Conservation (phyloP, 35 echinoderm and acorn worm genomes). For the Ophiothrix spiculata region DNA sequence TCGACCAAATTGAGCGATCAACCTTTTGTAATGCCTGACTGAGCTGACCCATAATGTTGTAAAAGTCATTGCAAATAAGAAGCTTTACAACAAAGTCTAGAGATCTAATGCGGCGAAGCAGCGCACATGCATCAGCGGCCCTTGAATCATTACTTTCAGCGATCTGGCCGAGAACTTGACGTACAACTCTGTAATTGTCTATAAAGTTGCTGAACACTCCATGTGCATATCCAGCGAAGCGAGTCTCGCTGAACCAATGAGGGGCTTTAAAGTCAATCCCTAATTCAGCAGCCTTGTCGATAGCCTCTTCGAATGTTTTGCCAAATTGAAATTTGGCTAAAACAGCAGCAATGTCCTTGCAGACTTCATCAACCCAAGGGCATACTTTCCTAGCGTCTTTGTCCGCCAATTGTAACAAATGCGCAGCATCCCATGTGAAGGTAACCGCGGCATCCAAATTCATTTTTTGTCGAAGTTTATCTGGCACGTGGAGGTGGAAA, state of each 20-base stretch:
- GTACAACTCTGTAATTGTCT: background rate
- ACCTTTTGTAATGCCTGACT: background rate
- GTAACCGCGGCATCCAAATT: background rate
- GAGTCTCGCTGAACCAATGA: background rate
- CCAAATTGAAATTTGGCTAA: background rate
- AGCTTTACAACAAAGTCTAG: background rate
- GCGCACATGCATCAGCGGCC: background rate
- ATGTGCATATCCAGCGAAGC: background rate
- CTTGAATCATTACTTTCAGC: no score
- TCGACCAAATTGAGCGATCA: background rate
- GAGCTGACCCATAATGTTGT: background rate
- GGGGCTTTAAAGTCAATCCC: slow-evolving; percentile 18
- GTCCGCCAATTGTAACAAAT: background rate
- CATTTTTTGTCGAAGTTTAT: background rate
- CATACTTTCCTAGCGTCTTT: slow-evolving; percentile 16
- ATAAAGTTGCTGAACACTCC: background rate
- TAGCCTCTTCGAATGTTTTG: slow-evolving; percentile 9
- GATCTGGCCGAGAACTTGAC: background rate
- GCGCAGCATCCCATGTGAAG: background rate
- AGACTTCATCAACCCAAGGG: background rate
- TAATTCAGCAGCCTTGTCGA: background rate
- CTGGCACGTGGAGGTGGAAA: background rate
- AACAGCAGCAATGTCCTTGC: background rate
- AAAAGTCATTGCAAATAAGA: background rate
- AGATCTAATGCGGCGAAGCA: background rate